These are phyloP conservation scores for Spodoptera frugiperda DNA, from an alignment of 1,140 invertebrate species.

Conservation along the genomic window DNA sequence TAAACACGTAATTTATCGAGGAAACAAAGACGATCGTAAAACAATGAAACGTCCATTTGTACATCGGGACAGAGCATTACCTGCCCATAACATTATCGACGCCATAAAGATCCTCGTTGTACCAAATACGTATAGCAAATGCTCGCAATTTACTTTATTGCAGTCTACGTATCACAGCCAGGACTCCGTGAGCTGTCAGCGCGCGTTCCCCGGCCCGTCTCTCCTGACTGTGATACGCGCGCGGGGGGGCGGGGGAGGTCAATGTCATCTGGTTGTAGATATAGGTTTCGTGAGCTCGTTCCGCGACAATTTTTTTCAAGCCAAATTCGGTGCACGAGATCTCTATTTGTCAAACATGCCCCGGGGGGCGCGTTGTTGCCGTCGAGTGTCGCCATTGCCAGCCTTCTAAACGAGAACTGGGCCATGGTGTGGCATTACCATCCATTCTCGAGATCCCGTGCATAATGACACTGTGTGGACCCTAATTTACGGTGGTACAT, in stretches of 20 bases:
- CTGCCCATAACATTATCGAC: conserved; percentile 82
- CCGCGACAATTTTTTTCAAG: conserved; percentile 72
- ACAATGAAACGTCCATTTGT: conserved; percentile 77
- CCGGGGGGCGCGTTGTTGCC: conserved; percentile 56
- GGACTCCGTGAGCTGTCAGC: conserved; percentile 38
- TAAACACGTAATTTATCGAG: background rate
- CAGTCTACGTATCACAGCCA: conserved; percentile 66
- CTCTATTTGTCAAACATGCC: conserved; percentile 77
- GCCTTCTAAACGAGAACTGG: conserved; percentile 33
- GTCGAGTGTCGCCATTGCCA: conserved; percentile 38
- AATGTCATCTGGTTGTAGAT: conserved; percentile 53
- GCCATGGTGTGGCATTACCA: conserved; percentile 20
- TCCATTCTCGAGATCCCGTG: conserved; percentile 15
- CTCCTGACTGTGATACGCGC: background rate
- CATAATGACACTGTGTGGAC: conserved; percentile 22
- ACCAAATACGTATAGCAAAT: conserved; percentile 77
- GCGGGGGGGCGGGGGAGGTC: conserved; percentile 49
- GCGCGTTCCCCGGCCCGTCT: conserved; percentile 11
- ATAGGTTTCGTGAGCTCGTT: conserved; percentile 69
- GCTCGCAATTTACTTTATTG: conserved; percentile 83
- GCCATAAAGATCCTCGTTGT: conserved; percentile 76
- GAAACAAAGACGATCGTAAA: conserved; percentile 69
- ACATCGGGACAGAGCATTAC: conserved; percentile 78
- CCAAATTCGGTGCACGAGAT: conserved; percentile 74
- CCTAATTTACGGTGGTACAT: conserved; percentile 8